These are phyloP conservation scores for Myopa tessellatipennis DNA, from an alignment of 2,888 invertebrate genomes.

Conservation along the genomic window DNA sequence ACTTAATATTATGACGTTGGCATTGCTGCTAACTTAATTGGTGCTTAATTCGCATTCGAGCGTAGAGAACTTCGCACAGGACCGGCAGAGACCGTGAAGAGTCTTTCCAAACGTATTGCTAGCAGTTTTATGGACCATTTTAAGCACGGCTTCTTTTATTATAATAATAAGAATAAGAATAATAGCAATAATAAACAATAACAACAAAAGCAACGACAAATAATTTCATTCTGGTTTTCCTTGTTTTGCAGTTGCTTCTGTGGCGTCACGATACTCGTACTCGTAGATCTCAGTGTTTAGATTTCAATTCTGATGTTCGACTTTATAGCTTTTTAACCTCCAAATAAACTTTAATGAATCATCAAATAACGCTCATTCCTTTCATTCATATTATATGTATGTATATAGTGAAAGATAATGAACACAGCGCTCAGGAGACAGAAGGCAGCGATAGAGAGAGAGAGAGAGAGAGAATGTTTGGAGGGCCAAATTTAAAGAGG, in stretches of 20 bases:
- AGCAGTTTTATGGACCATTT: no score
- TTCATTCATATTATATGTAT: no score
- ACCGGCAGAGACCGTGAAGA: no score
- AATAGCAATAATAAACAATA: no score
- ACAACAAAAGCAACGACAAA: no score
- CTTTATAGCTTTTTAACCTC: slow-evolving; percentile 27
- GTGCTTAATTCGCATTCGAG: background rate
- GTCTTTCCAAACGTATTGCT: no score
- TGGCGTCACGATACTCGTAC: background rate
- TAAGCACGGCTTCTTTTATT: no score
- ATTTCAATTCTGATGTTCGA: background rate
- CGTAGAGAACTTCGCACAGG: background rate
- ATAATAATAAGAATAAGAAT: no score
- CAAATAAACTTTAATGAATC: slow-evolving; percentile 29
- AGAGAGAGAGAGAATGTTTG: no score
- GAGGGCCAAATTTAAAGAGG: background rate
- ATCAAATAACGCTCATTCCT: slow-evolving; percentile 9
- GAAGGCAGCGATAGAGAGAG: background rate
- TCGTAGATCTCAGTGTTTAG: slow-evolving; percentile 1
- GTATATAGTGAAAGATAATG: no score
- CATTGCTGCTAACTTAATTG: background rate
- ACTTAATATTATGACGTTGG: no score
- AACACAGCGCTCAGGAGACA: no score
- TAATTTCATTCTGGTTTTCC: background rate
- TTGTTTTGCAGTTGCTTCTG: background rate